A percentile compares a stretch with the other conserved stretches of the same genome.
These are phyloP conservation scores for Porites lutea DNA, from an alignment of 64 coral and sea anemone species.

Conservation along the genomic window DNA sequence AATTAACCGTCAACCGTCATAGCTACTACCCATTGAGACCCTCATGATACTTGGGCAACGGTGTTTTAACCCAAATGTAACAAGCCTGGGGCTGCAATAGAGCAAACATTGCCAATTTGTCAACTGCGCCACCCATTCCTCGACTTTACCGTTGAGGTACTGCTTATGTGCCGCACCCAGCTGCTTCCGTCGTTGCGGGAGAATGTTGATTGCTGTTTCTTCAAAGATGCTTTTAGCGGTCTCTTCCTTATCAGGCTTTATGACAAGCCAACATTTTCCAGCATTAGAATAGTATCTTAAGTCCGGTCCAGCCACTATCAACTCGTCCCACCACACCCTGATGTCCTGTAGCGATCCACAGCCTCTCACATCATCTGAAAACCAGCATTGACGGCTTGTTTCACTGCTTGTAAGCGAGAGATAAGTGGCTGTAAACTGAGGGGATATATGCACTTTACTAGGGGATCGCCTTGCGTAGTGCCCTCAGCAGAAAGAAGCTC, in stretches of 20 bases:
- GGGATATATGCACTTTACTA: slow-evolving; percentile 19
- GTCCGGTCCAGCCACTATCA: slow-evolving; percentile 26
- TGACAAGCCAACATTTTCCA: slow-evolving; percentile 36
- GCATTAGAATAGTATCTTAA: slow-evolving; percentile 53
- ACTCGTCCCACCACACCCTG: slow-evolving; percentile 40
- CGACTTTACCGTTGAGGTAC: slow-evolving; percentile 7
- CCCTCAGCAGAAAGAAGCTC: background rate
- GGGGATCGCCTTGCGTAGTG: background rate
- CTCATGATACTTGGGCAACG: too few relatives aligned
- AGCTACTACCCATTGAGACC: too few relatives aligned
- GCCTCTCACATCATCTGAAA: slow-evolving; percentile 43
- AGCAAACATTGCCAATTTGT: slow-evolving; percentile 30
- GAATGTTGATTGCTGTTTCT: slow-evolving; percentile 32
- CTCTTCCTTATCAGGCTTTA: slow-evolving; percentile 29
- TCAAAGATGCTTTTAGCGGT: too few relatives aligned
- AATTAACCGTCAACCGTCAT: too few relatives aligned
- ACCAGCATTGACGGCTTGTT: slow-evolving; percentile 47
- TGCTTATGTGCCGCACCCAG: slow-evolving; percentile 6
- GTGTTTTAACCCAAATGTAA: slow-evolving; percentile 34
- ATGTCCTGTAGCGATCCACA: slow-evolving; percentile 46
- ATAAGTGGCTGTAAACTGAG: slow-evolving; percentile 33
- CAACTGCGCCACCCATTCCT: slow-evolving; percentile 28
- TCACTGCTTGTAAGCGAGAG: background rate
- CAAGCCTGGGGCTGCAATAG: slow-evolving; percentile 35
- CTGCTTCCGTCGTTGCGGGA: background rate